Percentiles rank a stretch among this genome's conserved stretches.
phyloP scores from a whole-genome alignment of 2,113 vertebrate species.

The crab-eating macaque (Macaca fascicularis) region T2T-MFA8v1.1 NC_088379.1:167646001-167646500 shows the following conservation, averaged over 20 bases:
- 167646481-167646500: no score
- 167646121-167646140: not conserved
- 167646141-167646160: no score
- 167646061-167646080: not conserved
- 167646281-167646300: not conserved
- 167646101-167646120: not conserved
- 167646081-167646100: not conserved
- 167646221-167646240: fast-evolving
- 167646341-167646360: no score
- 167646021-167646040: not conserved
- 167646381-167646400: no score
- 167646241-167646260: not conserved
- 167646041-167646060: not conserved
- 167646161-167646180: not conserved
- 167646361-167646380: no score
- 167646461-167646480: fast-evolving
- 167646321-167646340: no score
- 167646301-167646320: no score
- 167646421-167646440: no score
- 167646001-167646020: not conserved
- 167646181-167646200: not conserved
- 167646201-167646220: not conserved
- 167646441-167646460: no score
- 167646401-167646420: no score
- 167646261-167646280: not conserved